A percentile compares a stretch with the other conserved stretches of the same genome.
phyloP scores from a whole-genome alignment of 2,888 invertebrate genomes.

The Erebia epiphron region DNA sequence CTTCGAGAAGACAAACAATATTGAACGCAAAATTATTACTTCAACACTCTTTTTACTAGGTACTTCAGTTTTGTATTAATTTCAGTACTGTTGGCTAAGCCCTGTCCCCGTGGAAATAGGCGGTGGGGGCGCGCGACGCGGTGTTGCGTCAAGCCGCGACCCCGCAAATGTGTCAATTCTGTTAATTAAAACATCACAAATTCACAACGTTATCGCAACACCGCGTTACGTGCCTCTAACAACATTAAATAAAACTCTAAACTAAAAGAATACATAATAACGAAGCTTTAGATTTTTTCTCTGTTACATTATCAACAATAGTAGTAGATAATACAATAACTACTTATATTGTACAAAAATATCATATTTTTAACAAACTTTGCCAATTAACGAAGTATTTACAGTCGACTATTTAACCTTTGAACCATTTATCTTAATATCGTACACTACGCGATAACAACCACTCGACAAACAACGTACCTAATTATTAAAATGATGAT shows the following conservation, averaged over 20 bases:
- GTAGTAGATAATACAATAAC: not conserved
- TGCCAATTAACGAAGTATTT: slow-evolving; percentile 6
- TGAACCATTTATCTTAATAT: slow-evolving; percentile 30
- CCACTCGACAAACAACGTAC: slow-evolving; percentile 42
- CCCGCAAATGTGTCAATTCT: slow-evolving; percentile 16
- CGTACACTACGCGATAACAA: slow-evolving; percentile 41
- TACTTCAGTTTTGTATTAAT: not conserved
- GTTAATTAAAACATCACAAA: slow-evolving; percentile 14
- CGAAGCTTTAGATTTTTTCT: slow-evolving; percentile 35
- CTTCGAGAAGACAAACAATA: no score
- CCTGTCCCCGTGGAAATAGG: slow-evolving; percentile 21
- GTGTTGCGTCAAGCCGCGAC: slow-evolving; percentile 41
- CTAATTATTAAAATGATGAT: slow-evolving; percentile 38
- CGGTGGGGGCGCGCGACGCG: slow-evolving; percentile 46
- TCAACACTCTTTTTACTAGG: not conserved
- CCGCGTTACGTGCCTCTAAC: slow-evolving; percentile 29
- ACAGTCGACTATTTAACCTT: slow-evolving; percentile 27
- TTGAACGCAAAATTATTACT: no score
- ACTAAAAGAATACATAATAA: slow-evolving; percentile 64
- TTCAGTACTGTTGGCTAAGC: not conserved
- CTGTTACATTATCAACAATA: slow-evolving; percentile 10
- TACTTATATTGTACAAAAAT: slow-evolving; percentile 3
- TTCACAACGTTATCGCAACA: slow-evolving; percentile 24
- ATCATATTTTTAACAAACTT: slow-evolving; percentile 6
- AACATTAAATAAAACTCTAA: slow-evolving; percentile 53